Evolutionary conservation across 53 echinoderm and acorn worm genomes (phyloP), one percentile per base, ranked within the genome.

Genomic region (Temnopleurus reevesii): DNA sequence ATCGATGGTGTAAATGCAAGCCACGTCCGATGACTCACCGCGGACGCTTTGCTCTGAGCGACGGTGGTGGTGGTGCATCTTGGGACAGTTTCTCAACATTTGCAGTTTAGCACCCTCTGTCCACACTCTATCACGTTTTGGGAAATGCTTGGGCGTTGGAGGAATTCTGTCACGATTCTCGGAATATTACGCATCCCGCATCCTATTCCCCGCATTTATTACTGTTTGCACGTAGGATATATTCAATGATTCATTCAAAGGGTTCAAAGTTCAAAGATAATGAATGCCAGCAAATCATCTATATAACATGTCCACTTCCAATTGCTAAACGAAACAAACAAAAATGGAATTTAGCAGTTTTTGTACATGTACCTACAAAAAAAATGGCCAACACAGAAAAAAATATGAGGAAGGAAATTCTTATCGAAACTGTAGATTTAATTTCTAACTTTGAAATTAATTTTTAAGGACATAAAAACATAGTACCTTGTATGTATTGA

Each of bases 51-150:
- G 47, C 51, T 80, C 17, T 49, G 47, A 51, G 47, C 80, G 47
- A 49, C 43, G 13, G 25, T 27, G 51, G 25, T 51, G 13, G 25
- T 27, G 51, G 25, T 80, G 80, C 80, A 80, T 80, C 51, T 80
- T 80, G 80, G 80, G 80, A 80, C 46, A 27, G 25, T 71, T 71
- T 71, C 71, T 71, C 71, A 19, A n/a, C 71, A 2, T 41, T 71
- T n/a, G n/a, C n/a, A n/a, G n/a, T n/a, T 43, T 15, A 18, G 4
- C 3, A 19, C 71, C 41, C 0, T 49, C 5, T 7, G 41, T 19
- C 6, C 21, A 21, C 71, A 38, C 21, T 71, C 71, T 71, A 6
- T 60, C 12, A 7, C 71, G 19, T 21, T 41, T 23, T 36, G 71
- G 7, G 71, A n/a, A n/a, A n/a, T n/a, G n/a, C n/a, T n/a, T n/a